Conservation (phyloP, 2,888 invertebrate species). For the Leptopilina myrica region DNA sequence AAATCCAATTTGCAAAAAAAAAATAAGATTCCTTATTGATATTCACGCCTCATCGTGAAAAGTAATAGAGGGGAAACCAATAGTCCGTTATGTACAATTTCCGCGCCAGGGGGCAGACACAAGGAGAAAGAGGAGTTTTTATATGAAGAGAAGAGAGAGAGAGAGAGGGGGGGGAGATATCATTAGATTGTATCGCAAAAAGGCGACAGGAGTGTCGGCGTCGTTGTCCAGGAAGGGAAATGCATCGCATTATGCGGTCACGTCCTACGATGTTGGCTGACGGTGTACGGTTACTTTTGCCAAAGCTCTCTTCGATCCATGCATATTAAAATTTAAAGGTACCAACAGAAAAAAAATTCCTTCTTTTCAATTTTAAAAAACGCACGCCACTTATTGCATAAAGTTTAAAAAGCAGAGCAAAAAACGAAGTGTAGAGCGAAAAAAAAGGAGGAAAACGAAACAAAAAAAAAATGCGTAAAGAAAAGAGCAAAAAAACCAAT, state of each 20-base stretch:
- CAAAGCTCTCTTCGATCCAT: neutral
- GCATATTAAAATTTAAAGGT: conserved; percentile 25
- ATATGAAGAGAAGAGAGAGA: no score
- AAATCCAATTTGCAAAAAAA: neutral
- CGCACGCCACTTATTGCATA: neutral
- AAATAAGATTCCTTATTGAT: conserved; percentile 24
- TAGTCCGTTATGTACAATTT: conserved; percentile 30
- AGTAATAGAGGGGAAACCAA: conserved; percentile 32
- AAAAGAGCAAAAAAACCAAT: neutral
- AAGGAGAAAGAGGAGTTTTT: conserved; percentile 10
- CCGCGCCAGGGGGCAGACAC: conserved; percentile 17
- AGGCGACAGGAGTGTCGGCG: conserved; percentile 32
- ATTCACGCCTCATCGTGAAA: conserved; percentile 10
- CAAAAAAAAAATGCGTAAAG: neutral
- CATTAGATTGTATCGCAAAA: conserved; percentile 33
- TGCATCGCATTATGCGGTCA: conserved; percentile 28
- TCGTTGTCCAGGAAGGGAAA: conserved; percentile 33
- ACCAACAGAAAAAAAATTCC: neutral
- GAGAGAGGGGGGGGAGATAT: neutral
- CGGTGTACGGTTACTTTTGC: conserved; percentile 28
- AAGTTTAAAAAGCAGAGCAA: no score
- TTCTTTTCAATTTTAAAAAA: neutral
- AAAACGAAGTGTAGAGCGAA: no score
- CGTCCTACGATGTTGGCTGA: neutral
- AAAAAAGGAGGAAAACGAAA: neutral